Base-by-base conservation (phyloP, 37 sponge, comb jelly and placozoan species). In the Lycopodina hypogea region DNA sequence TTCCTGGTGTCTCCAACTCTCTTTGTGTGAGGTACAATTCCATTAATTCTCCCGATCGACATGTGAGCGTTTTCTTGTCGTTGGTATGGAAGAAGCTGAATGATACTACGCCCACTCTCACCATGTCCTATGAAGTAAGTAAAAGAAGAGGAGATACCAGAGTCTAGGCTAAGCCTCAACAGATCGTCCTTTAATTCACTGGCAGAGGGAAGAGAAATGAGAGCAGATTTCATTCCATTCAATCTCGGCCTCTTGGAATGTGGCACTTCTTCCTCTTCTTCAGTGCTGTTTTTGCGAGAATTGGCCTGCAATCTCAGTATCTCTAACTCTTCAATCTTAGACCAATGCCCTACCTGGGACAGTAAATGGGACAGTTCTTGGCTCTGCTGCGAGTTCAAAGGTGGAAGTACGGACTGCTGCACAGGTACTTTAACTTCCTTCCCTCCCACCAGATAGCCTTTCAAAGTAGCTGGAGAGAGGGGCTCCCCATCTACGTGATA, bases 91-190 rank as follows among this genome's bases (percentile, higher is more conserved):
- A 78, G 38, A 15, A 78, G 42, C 56, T 78, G 79, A 24, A 34
- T 15, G 3, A 78, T 51, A 0, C 26, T 7, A 19, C 64, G 3
- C n/a, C 56, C 42, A 35, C 18, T 38, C 62, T 12, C 33, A 4
- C 17, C 42, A n/a, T 23, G 14, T 14, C 68, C 26, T 26, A 41
- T 11, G 51, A 86, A 72, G 60, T 40, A 74, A 18, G 80, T 86
- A 0, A 86, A 80, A 26, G 60, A 21, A 68, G 76, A 80, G 19
- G 74, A 69, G 26, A 86, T 79, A 1, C 69, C 75, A 38, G 68
- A 58, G 19, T 66, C 38, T 29, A 70, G 56, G 56, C 87, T 86
- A 17, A 68, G 22, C 0, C 66, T 42, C 14, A 73, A 35, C 68
- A 86, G 35, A 18, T 79, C 69, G 15, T 86, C 80, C 26, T 33